These are phyloP conservation scores for Alviniconcha strummeri DNA, from an alignment of 2,888 invertebrate genomes.

Conservation along the genomic window DNA sequence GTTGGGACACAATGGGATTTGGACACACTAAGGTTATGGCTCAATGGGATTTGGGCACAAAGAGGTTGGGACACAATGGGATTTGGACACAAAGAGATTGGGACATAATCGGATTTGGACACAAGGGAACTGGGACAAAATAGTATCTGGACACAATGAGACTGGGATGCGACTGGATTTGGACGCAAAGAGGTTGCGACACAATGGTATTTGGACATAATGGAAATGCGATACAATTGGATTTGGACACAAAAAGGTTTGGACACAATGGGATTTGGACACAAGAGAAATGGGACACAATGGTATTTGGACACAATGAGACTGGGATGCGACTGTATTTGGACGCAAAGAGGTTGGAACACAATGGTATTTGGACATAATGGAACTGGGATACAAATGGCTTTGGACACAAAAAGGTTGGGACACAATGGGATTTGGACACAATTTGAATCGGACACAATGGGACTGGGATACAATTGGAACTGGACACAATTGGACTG, in stretches of 20 bases:
- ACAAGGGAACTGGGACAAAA: neutral
- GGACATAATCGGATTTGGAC: neutral
- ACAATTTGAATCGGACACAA: no score
- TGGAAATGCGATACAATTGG: neutral
- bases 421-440: neutral
- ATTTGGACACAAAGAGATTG: neutral
- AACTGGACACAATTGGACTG: no score
- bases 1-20: neutral
- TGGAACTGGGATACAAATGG: neutral
- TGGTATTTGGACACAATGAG: neutral
- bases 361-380: neutral
- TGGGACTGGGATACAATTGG: no score
- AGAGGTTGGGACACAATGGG: neutral
- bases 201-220: neutral
- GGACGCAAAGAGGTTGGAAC: neutral
- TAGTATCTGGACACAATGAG: neutral
- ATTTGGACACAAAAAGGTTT: neutral
- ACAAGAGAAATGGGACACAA: neutral
- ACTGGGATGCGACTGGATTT: neutral
- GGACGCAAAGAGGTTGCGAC: neutral
- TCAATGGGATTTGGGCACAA: neutral
- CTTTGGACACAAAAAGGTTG: no score
- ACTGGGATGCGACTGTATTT: neutral
- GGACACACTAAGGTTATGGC: neutral
- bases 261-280: neutral